These are phyloP conservation scores for Rhincodon typus DNA, from an alignment of 2,797 vertebrate species.

Conservation along the genomic window DNA sequence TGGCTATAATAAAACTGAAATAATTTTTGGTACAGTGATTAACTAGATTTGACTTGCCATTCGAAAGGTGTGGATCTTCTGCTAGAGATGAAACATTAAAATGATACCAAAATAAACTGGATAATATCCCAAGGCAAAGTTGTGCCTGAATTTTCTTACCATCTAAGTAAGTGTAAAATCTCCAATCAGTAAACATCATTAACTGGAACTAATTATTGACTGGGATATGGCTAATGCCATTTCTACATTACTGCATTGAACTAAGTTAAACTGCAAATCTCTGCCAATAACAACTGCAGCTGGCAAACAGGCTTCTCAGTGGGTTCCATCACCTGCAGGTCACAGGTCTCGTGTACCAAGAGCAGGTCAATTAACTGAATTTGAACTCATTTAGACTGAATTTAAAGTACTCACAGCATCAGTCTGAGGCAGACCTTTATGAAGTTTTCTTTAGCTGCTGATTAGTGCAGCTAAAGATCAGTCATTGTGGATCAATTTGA, in stretches of 20 bases:
- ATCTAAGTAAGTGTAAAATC: neutral
- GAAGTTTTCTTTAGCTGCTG: neutral
- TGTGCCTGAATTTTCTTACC: neutral
- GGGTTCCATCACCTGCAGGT: neutral
- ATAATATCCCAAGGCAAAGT: neutral
- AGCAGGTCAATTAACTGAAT: neutral
- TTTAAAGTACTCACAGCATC: neutral
- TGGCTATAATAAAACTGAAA: neutral
- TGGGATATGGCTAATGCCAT: neutral
- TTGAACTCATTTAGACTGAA: neutral
- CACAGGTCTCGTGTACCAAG: neutral
- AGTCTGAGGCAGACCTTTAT: neutral
- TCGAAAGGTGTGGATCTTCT: neutral
- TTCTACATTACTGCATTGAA: neutral
- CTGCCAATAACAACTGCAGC: neutral
- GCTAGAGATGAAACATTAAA: neutral
- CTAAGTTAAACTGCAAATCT: neutral
- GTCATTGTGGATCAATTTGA: neutral
- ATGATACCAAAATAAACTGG: neutral
- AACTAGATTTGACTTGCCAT: neutral
- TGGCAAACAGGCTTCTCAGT: neutral
- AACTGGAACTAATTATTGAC: neutral
- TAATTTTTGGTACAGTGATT: neutral
- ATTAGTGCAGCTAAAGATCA: neutral
- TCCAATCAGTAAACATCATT: neutral